Base-by-base conservation (phyloP, 2,888 invertebrate species). In the Netelia virgata region DNA sequence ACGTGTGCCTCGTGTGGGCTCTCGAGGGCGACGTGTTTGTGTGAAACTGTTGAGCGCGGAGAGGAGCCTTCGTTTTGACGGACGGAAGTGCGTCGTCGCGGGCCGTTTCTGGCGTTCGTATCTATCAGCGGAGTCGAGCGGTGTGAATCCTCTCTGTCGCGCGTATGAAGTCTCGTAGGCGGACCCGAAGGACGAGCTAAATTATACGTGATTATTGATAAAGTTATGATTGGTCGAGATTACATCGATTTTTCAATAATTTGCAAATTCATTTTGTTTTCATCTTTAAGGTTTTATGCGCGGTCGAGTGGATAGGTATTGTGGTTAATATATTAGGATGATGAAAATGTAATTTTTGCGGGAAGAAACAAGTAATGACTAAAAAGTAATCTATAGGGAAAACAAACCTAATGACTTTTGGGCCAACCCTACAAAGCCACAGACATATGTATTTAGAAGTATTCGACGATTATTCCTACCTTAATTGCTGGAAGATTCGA, bases 111-210 rank as follows among this genome's bases (percentile, higher is more conserved):
- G 82, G 57, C 70, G 18, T 20, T 73, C 43, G 43, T 82, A 84
- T 86, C 75, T 76, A 86, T 86, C 87, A 87, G 85, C 84, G 81
- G 81, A 89, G 86, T 84, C 85, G 81, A 66, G 73, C 76, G 86
- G 87, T 88, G 89, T 88, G 88, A 90, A 90, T 90, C 90, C 88
- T 87, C 88, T 88, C 47, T 47, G 68, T 41, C 61, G 43, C 88
- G 87, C 87, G 87, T 86, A 16, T 18, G 87, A 75, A 73, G 82
- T 74, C 68, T 82, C 80, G 86, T 87, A 84, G 82, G 83, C 61
- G 43, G 69, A 11, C 57, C 73, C 6, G 73, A 84, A 75, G 81
- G 77, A 64, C 70, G 63, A 70, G 36, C 53, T 28, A 63, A 78
- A 70, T 78, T 53, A 1, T 28, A 3, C 28, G 28, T 28, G 6